Base-by-base conservation (phyloP, 2,888 invertebrate genomes). In the Hylaea fasciaria region DNA sequence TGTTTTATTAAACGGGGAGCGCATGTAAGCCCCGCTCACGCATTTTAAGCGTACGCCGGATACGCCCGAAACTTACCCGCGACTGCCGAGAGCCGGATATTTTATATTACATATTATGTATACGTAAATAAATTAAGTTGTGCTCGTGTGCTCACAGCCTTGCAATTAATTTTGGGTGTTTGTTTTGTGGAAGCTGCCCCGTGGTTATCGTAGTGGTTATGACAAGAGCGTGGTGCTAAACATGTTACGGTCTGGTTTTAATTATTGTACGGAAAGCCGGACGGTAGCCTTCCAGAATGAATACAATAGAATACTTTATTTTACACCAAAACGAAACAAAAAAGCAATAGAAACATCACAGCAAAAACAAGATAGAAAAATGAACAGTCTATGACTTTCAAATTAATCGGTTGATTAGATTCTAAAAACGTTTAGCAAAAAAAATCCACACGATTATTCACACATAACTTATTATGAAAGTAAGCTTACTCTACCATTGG, bases 1-100 rank as follows among this genome's bases (percentile, higher is more conserved):
- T 78, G 79, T 80, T 82, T 80, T 82, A 82, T 83, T 82, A 82
- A 82, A 82, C 74, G 67, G 57, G 67, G 69, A 57, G 59, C 61
- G 67, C 68, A 67, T 69, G 73, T 70, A 70, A 72, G 73, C 69
- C 59, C 41, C 62, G 68, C 73, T 71, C 65, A 71, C 77, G 76
- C 72, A 71, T 66, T 64, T 66, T 66, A 60, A 59, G 59, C 64
- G 51, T 61, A 56, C 55, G 48, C 52, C 49, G 48, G 43, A 14
- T 53, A 57, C 16, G 47, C 56, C 58, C 29, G 54, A 64, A 63
- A 69, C 59, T 66, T 56, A 49, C 49, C 55, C 64, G 39, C 37
- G 43, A 32, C 44, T 37, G 55, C 41, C 32, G 57, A 43, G 51
- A 53, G 22, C 54, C 13, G 48, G 52, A 55, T 64, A 60, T 53